phyloP scores from a whole-genome alignment of 2,113 vertebrate genomes.

The Salvelinus fontinalis region DNA sequence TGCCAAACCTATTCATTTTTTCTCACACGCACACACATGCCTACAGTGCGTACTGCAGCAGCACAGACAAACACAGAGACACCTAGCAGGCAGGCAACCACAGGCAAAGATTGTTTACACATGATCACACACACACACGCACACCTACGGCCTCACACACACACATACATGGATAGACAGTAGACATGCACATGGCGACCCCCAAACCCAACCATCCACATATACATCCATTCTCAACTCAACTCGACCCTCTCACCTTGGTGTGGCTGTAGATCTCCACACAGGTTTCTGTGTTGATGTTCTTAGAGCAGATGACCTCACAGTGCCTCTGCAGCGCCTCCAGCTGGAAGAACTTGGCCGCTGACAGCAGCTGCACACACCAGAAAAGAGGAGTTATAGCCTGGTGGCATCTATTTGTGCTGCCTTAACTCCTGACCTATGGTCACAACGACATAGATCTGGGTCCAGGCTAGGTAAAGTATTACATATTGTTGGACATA shows the following conservation, averaged over 20 bases:
- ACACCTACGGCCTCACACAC: not conserved
- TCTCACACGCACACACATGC: not conserved
- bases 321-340: conserved; percentile 97
- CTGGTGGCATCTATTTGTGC: no score
- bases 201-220: not conserved
- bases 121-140: not conserved
- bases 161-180: not conserved
- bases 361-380: conserved; percentile 87
- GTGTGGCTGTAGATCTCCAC: conserved; percentile 98
- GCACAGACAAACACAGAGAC: no score
- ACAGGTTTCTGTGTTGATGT: conserved; percentile 94
- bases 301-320: conserved; percentile 97
- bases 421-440: no score
- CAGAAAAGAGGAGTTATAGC: conserved; percentile 17
- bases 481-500: no score
- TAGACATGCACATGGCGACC: not conserved
- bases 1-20: no score
- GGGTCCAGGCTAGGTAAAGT: no score
- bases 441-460: no score
- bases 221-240: not conserved
- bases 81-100: not conserved
- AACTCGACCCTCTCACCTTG: conserved; percentile 76
- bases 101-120: not conserved
- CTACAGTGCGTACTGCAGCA: not conserved
- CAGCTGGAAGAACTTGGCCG: conserved; percentile 97